Evolutionary conservation across 53 echinoderm and acorn worm genomes (phyloP), one percentile per base, ranked within the genome.

Genomic region (Echinarachnius parma): DNA sequence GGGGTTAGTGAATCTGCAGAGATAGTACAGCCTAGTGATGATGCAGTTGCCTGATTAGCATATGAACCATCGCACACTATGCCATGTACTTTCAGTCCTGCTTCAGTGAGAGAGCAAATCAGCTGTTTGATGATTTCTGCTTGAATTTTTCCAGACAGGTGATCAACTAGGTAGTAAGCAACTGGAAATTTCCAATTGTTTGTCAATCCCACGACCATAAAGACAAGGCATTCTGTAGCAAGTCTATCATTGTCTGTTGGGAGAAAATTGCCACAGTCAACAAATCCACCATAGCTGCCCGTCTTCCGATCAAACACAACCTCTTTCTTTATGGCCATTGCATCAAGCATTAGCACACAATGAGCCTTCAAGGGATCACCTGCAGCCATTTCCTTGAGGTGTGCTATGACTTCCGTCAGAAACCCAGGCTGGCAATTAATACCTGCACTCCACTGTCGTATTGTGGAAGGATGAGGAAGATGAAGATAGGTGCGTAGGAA

Each of bases 151-250:
- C 50, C 47, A 53, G 79, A 39, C 45, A 54, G 46, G 55, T 84
- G 79, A 56, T 84, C 79, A 25, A 55, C 65, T 20, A 79, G 44
- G 55, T 62, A 78, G 62, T 64, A 79, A 5, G 64, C 79, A 26
- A 84, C 68, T 23, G 79, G 79, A 20, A 48, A 55, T 53, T 84
- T 84, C 79, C 85, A 84, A 54, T 60, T 52, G 21, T 62, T 62
- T 7, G 71, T 79, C 11, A 62, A 34, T 36, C 85, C 85, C 22
- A 59, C 63, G 4, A 62, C 63, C 85, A 84, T 70, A 28, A 85
- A 85, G 3, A 85, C 85, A 53, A 79, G 79, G 55, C 74, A 79
- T 31, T 79, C 79, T 56, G 56, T 85, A 44, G 85, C 85, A 45
- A 79, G 63, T 19, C 16, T 62, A 14, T 85, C 79, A n/a, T 47